These are phyloP conservation scores for Aphrophora alni DNA, from an alignment of 2,888 invertebrate species.

Conservation along the genomic window DNA sequence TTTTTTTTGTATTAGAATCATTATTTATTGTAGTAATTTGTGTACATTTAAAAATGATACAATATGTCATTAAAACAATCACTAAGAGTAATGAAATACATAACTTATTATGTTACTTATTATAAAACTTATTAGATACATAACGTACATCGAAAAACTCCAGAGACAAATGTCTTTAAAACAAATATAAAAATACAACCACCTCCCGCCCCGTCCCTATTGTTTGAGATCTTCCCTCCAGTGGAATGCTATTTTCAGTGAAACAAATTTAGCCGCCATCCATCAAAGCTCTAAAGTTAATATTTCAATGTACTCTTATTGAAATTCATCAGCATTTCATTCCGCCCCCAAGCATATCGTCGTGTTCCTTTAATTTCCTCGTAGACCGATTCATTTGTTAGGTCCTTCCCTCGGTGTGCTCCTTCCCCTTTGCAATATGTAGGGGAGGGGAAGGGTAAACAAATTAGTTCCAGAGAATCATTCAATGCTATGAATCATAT, in stretches of 20 bases:
- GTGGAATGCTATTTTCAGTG: background rate
- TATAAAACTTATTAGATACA: too few relatives aligned
- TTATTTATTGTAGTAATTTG: too few relatives aligned
- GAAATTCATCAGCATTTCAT: conserved; percentile 9
- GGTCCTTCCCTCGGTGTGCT: background rate
- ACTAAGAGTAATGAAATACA: too few relatives aligned
- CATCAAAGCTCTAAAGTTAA: background rate
- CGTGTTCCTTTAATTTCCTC: background rate
- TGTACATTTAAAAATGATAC: too few relatives aligned
- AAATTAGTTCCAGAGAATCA: background rate
- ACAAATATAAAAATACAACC: too few relatives aligned
- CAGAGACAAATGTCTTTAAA: too few relatives aligned
- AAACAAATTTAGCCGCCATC: background rate
- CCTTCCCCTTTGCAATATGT: background rate
- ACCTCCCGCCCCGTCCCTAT: too few relatives aligned
- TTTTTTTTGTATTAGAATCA: too few relatives aligned
- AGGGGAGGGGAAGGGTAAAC: background rate
- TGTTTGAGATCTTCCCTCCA: too few relatives aligned
- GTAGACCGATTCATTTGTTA: conserved; percentile 9
- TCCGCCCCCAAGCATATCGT: background rate
- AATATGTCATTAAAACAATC: too few relatives aligned
- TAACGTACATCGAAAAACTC: too few relatives aligned
- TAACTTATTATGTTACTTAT: too few relatives aligned
- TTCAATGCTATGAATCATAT: background rate
- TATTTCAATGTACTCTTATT: background rate